Evolutionary conservation across 2,113 vertebrate genomes (phyloP), one percentile per base, ranked within the genome.

Genomic region (Cervus canadensis): DNA sequence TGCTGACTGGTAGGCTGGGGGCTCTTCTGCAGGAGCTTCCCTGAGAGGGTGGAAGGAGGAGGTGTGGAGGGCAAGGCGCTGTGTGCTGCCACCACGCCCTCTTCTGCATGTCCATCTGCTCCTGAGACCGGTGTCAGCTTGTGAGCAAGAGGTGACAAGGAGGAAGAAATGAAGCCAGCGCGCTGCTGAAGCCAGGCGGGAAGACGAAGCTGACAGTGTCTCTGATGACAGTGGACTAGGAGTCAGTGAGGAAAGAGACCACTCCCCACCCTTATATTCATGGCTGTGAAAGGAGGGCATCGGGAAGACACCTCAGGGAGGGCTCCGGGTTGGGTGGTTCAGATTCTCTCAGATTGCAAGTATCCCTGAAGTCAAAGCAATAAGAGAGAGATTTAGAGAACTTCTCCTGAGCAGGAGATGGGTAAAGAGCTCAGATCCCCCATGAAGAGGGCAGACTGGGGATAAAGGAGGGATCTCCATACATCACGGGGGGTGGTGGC

Each of bases 281-380:
- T 15, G 40, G 52, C 23, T 3, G 0, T 28, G 76, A 21, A 52
- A 17, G 40, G 12, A 43, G 26, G 43, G 56, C 33, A 14, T 36
- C 0, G 0, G 60, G 50, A 23, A 52, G 60, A 23, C 15, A 14
- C 30, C 21, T 2, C 0, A 5, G 48, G 2, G n/a, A 36, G 21
- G 30, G 54, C 48, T 40, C 30, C 0, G 0, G 48, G 14, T 5
- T 25, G 40, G 5, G 15, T 25, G 7, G 1, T 1, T 14, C 7
- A 13, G 15, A 82, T 40, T 62, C 74, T 19, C 16, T 43, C 52
- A 0, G 16, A 28, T 23, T n/a, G 83, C 40, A 12, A 82, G 57
- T 4, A 2, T 13, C 12, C 5, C 52, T 17, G 21, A 21, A 25
- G 12, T 67, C 64, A 36, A 33, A n/a, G 33, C 64, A 25, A 19